Evolutionary conservation across 2,888 invertebrate genomes (phyloP).

Genomic region (Apotomis betuletana): DNA sequence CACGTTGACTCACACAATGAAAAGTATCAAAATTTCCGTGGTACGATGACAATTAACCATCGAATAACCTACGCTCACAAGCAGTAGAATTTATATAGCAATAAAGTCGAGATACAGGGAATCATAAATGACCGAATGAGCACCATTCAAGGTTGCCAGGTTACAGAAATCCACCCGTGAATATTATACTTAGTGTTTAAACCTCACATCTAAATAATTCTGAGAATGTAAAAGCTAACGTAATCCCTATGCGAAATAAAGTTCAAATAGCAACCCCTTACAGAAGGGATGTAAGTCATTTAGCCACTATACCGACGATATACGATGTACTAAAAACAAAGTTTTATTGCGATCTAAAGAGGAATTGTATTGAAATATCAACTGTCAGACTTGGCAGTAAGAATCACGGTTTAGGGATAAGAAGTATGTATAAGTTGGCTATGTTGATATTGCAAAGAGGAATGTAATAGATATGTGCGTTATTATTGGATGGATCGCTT

Average conservation of each 20-base stretch:
- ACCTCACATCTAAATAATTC: constrained; percentile 1
- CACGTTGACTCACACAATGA: no score
- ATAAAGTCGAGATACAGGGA: constrained; percentile 47
- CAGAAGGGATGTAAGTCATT: background rate
- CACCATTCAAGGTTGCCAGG: constrained; percentile 61
- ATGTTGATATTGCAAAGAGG: constrained; percentile 24
- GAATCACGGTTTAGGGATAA: background rate
- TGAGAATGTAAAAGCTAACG: background rate
- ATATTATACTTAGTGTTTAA: background rate
- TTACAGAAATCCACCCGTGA: constrained; percentile 51
- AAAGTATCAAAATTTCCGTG: no score
- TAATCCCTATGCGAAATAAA: background rate
- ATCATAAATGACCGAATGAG: constrained; percentile 49
- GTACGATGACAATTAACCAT: background rate
- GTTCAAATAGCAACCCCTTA: constrained; percentile 8
- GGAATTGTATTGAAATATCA: background rate
- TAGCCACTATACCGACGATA: background rate
- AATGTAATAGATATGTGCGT: constrained; percentile 18
- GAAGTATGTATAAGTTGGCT: background rate
- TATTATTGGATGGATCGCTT: constrained; percentile 21
- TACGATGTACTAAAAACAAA: constrained; percentile 18
- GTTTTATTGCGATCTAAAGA: constrained; percentile 15
- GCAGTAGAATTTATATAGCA: constrained; percentile 23
- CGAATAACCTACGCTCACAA: background rate
- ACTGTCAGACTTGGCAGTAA: constrained; percentile 16